Conservation (phyloP, 2,888 invertebrate species). For the Psylliodes chrysocephalus region DNA sequence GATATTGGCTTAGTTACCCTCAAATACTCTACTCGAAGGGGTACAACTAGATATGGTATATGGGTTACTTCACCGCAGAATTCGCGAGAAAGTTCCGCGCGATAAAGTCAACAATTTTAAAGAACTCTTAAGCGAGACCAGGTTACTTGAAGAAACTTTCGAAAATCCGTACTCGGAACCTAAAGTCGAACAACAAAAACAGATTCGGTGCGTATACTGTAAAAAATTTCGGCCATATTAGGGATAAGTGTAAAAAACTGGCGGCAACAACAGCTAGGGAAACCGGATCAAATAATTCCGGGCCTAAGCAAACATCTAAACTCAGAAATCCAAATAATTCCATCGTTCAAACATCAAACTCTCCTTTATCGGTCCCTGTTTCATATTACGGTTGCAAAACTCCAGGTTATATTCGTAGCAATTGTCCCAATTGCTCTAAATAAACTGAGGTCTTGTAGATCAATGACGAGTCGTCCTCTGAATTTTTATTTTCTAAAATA, state of each 20-base stretch:
- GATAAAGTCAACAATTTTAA: conserved; percentile 14
- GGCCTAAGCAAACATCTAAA: too few relatives aligned
- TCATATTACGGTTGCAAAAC: too few relatives aligned
- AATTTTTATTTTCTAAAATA: neutral
- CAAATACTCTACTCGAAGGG: conserved; percentile 2
- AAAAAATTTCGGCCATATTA: conserved; percentile 6
- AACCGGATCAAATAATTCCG: too few relatives aligned
- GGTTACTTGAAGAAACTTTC: conserved; percentile 18
- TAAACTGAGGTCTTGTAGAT: neutral
- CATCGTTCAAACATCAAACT: too few relatives aligned
- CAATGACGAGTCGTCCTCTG: neutral
- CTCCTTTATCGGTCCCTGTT: too few relatives aligned
- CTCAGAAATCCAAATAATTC: too few relatives aligned
- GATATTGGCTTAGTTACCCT: conserved; percentile 19
- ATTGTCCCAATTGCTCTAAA: conserved; percentile 11
- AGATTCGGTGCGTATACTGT: conserved; percentile 2
- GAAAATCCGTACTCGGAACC: conserved; percentile 1
- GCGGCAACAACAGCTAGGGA: too few relatives aligned
- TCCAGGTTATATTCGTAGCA: conserved; percentile 10
- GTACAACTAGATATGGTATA: conserved; percentile 34
- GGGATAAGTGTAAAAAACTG: conserved; percentile 17
- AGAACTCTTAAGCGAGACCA: conserved; percentile 15
- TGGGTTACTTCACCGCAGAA: conserved; percentile 22
- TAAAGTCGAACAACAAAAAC: conserved; percentile 2
- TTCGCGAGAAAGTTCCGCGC: conserved; percentile 29